A percentile compares a stretch with the other conserved stretches of the same genome.
These are phyloP conservation scores for Prinia subflava DNA, from an alignment of 2,113 vertebrate species.

Conservation along the genomic window DNA sequence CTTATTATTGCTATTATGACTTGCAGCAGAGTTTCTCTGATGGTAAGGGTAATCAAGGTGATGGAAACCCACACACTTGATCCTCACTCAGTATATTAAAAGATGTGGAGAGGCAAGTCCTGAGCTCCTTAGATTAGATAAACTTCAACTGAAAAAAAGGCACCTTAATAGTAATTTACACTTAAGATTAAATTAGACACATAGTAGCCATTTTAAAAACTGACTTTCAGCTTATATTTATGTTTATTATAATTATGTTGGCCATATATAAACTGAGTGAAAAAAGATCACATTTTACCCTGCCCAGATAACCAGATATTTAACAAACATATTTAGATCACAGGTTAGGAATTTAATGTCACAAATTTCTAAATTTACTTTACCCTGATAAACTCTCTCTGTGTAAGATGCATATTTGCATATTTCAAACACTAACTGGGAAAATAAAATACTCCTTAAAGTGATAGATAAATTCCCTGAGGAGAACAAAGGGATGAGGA, in stretches of 20 bases:
- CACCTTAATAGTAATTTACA: neutral
- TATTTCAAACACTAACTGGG: neutral
- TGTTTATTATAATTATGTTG: neutral
- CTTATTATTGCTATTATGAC: neutral
- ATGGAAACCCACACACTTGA: conserved; percentile 7
- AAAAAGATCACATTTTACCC: neutral
- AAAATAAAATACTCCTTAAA: neutral
- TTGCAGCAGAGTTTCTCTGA: conserved; percentile 3
- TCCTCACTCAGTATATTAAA: neutral
- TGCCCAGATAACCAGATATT: neutral
- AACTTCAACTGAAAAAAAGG: neutral
- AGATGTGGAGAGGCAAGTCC: neutral
- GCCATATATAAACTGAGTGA: neutral
- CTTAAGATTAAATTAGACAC: neutral
- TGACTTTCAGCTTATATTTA: neutral
- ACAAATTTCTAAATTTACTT: neutral
- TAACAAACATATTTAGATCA: neutral
- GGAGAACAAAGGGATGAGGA: neutral
- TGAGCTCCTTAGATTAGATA: neutral
- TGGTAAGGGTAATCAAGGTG: conserved; percentile 7
- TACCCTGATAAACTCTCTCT: neutral
- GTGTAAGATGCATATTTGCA: neutral
- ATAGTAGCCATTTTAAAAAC: neutral
- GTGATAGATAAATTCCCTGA: neutral
- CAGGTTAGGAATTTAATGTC: neutral